Conservation (phyloP, 2,888 invertebrate genomes). For the Emmelina monodactyla region DNA sequence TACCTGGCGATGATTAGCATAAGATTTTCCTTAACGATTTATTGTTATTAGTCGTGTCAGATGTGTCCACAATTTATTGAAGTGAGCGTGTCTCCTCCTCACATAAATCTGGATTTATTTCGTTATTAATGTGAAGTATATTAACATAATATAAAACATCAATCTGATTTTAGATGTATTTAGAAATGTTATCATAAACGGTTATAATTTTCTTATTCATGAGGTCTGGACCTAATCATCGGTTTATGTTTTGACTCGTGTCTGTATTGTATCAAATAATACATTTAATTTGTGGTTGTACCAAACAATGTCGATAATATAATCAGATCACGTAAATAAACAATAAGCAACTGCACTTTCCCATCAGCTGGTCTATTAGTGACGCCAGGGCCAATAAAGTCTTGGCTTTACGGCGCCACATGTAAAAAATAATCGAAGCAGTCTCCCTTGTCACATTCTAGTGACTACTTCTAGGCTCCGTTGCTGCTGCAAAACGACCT, state of each 20-base stretch:
- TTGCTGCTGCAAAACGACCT: conserved; percentile 41
- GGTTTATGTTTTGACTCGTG: neutral
- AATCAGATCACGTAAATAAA: neutral
- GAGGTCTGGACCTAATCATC: neutral
- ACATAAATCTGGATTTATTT: conserved; percentile 1
- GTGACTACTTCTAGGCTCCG: conserved; percentile 37
- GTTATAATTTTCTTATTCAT: neutral
- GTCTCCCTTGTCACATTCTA: conserved; percentile 30
- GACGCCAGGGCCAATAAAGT: conserved; percentile 29
- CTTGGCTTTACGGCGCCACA: conserved; percentile 27
- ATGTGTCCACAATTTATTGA: neutral
- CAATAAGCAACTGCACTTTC: neutral
- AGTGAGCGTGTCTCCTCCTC: neutral
- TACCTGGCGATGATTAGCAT: neutral
- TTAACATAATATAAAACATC: neutral
- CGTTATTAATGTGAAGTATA: neutral
- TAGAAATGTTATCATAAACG: neutral
- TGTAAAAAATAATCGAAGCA: conserved; percentile 32
- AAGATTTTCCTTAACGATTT: neutral
- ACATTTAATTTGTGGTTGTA: too few species aligned
- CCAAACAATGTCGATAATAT: too few species aligned
- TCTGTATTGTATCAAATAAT: too few species aligned
- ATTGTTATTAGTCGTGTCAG: conserved; percentile 1
- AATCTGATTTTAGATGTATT: neutral
- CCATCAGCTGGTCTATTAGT: neutral